Conservation (phyloP, 1,140 invertebrate genomes). For the Eumaeus atala region DNA sequence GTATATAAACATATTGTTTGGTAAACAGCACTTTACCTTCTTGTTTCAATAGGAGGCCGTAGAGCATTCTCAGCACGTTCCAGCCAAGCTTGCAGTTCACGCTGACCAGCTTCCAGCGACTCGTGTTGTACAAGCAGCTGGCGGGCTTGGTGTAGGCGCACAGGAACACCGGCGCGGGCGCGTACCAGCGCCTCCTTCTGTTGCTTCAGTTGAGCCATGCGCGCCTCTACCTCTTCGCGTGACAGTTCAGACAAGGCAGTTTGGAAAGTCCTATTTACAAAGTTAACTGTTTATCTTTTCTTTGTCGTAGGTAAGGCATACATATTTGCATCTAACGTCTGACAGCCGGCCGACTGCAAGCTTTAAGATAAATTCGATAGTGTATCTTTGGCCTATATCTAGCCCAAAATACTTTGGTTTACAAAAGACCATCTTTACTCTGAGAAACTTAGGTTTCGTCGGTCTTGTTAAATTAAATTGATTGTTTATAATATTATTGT, state of each 20-base stretch:
- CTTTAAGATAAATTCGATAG: too few species aligned
- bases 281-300: background rate
- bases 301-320: background rate
- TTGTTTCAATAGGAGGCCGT: slow-evolving; percentile 31
- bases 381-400: too few species aligned
- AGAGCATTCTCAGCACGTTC: slow-evolving; percentile 87
- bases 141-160: slow-evolving; percentile 85
- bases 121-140: slow-evolving; percentile 92
- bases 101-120: slow-evolving; percentile 89
- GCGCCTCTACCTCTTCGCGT: slow-evolving; percentile 90
- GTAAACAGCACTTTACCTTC: too few species aligned
- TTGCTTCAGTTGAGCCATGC: slow-evolving; percentile 92
- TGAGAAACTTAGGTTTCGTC: too few species aligned
- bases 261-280: slow-evolving; percentile 84
- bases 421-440: too few species aligned
- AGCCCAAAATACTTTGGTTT: too few species aligned
- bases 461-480: too few species aligned
- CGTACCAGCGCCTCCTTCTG: slow-evolving; percentile 90
- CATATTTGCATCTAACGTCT: background rate
- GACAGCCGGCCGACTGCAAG: too few species aligned
- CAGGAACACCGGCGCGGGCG: slow-evolving; percentile 86
- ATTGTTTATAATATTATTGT: too few species aligned
- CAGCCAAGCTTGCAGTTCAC: slow-evolving; percentile 89
- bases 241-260: slow-evolving; percentile 91
- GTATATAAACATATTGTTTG: too few species aligned